These are phyloP conservation scores for Brenthis hecate DNA, from an alignment of 2,888 invertebrate species.

Conservation along the genomic window DNA sequence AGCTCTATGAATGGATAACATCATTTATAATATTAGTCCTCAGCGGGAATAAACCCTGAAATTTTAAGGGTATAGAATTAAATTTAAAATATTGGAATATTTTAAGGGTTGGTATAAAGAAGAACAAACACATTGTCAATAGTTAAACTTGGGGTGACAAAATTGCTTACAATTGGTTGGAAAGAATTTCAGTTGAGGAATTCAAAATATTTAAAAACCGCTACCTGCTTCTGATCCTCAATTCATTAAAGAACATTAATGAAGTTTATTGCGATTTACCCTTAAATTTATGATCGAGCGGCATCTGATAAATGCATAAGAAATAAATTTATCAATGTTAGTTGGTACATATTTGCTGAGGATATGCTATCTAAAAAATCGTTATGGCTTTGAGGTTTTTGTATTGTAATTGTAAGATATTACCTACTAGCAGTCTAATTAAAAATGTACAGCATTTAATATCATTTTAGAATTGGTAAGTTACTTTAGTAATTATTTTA, in stretches of 20 bases:
- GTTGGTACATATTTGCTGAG: neutral
- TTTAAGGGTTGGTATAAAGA: conserved; percentile 26
- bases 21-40: no score
- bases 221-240: conserved; percentile 75
- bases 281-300: conserved; percentile 63
- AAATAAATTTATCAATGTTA: conserved; percentile 42
- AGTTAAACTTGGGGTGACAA: conserved; percentile 42
- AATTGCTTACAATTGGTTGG: conserved; percentile 45
- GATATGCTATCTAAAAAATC: neutral
- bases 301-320: conserved; percentile 68
- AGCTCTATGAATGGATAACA: no score
- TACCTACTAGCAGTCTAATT: no score
- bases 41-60: no score
- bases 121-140: conserved; percentile 21
- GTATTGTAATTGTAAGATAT: no score
- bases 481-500: no score
- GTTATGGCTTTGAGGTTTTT: no score
- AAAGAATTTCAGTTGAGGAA: conserved; percentile 62
- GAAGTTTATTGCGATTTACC: conserved; percentile 63
- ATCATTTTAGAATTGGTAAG: no score
- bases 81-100: neutral
- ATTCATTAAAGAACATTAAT: conserved; percentile 76
- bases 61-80: no score
- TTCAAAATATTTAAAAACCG: conserved; percentile 53
- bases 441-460: no score